phyloP scores from a whole-genome alignment of 1,140 invertebrate genomes.

The Camponotus floridanus region DNA sequence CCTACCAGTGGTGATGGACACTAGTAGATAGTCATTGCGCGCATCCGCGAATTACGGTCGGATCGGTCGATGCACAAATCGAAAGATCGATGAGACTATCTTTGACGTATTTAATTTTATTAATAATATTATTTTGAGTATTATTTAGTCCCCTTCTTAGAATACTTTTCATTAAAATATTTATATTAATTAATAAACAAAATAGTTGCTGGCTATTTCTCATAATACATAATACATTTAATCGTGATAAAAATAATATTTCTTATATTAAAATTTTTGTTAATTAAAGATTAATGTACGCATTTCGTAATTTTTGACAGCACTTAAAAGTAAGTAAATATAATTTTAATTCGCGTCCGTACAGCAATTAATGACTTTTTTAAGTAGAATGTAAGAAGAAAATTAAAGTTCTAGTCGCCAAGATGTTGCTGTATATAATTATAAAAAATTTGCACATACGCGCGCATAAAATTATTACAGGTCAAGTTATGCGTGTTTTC shows the following conservation, averaged over 20 bases:
- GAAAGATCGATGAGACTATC: constrained; percentile 65
- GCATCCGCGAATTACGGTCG: constrained; percentile 64
- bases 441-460: constrained; percentile 61
- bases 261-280: background rate
- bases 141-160: constrained; percentile 42
- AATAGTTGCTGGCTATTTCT: background rate
- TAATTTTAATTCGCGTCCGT: background rate
- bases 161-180: background rate
- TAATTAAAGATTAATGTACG: background rate
- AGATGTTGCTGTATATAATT: constrained; percentile 65
- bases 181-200: background rate
- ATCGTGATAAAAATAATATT: background rate
- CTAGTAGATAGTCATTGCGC: constrained; percentile 70
- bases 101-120: constrained; percentile 71
- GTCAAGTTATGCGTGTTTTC: constrained; percentile 72
- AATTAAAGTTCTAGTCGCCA: background rate
- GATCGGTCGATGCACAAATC: constrained; percentile 62
- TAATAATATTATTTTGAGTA: background rate
- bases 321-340: constrained; percentile 2
- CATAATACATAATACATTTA: background rate
- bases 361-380: background rate
- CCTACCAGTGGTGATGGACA: constrained; percentile 65
- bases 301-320: background rate
- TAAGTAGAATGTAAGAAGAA: background rate
- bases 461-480: constrained; percentile 57